Conservation (phyloP, 2,113 vertebrate species). For the Sebastes schlegelii region DNA sequence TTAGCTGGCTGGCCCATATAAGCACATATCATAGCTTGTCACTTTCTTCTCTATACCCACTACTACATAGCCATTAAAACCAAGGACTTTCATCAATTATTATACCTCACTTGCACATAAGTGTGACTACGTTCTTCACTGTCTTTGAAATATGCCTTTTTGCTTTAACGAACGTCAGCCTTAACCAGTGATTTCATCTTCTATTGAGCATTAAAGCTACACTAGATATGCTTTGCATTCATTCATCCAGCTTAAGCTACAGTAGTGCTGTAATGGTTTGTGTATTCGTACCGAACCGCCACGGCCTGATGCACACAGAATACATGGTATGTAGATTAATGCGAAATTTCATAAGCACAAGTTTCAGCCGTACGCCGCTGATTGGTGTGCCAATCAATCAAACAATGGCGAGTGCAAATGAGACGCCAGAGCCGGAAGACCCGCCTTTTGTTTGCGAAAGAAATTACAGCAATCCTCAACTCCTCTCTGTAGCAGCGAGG, state of each 20-base stretch:
- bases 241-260: background rate
- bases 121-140: slow-evolving; percentile 40
- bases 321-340: background rate
- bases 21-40: slow-evolving; percentile 66
- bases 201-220: slow-evolving; percentile 1
- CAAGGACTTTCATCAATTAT: slow-evolving; percentile 64
- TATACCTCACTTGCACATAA: slow-evolving; percentile 8
- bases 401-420: background rate
- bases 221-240: background rate
- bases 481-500: too few relatives aligned
- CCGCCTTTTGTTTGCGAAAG: background rate
- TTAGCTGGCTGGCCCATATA: slow-evolving; percentile 51
- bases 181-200: slow-evolving; percentile 10
- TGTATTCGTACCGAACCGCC: too few relatives aligned
- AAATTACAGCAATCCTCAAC: too few relatives aligned
- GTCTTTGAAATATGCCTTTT: slow-evolving; percentile 43
- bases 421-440: background rate
- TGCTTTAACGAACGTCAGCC: slow-evolving; percentile 4
- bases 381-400: background rate
- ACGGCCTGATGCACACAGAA: background rate
- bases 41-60: slow-evolving; percentile 42
- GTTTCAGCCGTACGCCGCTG: background rate
- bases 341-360: background rate
- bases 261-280: too few relatives aligned
- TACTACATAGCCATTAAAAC: slow-evolving; percentile 46